Evolutionary conservation across 2,888 invertebrate genomes (phyloP).

Genomic region (Lagria hirta): DNA sequence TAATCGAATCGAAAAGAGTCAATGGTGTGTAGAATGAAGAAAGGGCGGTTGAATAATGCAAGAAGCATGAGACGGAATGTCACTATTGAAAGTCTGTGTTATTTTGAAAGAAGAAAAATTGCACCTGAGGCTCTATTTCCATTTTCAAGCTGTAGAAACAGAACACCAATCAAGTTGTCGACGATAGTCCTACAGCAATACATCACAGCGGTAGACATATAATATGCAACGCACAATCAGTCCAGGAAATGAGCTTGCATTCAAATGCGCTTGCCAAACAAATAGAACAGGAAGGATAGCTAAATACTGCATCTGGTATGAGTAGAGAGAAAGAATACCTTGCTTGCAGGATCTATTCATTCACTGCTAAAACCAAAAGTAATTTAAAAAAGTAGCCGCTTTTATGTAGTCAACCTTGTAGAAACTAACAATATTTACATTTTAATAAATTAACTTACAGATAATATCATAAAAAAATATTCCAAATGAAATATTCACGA

Average conservation of each 20-base stretch:
- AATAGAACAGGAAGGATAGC: conserved; percentile 30
- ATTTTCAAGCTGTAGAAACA: conserved; percentile 12
- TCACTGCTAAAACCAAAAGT: too few species aligned
- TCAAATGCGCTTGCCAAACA: conserved; percentile 47
- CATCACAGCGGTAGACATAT: conserved; percentile 30
- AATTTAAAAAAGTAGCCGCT: too few species aligned
- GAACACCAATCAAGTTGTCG: conserved; percentile 21
- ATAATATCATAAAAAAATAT: too few species aligned
- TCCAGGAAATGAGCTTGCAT: conserved; percentile 50
- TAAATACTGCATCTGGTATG: conserved; percentile 39
- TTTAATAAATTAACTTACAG: too few species aligned
- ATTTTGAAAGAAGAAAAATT: conserved; percentile 23
- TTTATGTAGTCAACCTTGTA: too few species aligned
- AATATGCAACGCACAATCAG: conserved; percentile 38
- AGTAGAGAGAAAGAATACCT: too few species aligned
- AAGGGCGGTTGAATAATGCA: conserved; percentile 26
- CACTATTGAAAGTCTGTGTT: conserved; percentile 20
- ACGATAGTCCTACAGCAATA: conserved; percentile 22
- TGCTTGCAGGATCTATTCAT: too few species aligned
- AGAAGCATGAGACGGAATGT: conserved; percentile 25
- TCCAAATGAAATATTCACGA: too few species aligned
- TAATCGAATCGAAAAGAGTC: conserved; percentile 26
- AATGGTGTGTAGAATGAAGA: conserved; percentile 24
- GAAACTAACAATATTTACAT: too few species aligned
- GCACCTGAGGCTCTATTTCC: conserved; percentile 21